A percentile compares a stretch with the other conserved stretches of the same genome.
Conservation (phyloP, 2,113 vertebrate species). For the Malurus elegans region DNA sequence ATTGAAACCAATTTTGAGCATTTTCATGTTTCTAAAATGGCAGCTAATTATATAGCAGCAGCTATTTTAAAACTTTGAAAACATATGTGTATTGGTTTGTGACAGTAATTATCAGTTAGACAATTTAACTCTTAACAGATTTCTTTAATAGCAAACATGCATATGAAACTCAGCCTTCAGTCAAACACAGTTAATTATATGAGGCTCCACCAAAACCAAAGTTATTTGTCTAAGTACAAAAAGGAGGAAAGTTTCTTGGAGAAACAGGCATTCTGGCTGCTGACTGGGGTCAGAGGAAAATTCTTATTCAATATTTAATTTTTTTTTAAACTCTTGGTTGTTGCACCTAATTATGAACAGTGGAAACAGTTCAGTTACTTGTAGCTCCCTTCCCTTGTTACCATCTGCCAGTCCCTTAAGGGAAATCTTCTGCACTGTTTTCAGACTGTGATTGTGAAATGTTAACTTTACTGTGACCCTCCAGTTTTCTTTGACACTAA, state of each 20-base stretch:
- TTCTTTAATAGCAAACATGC: background rate
- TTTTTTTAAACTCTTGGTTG: background rate
- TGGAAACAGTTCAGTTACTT: background rate
- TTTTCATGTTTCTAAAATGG: background rate
- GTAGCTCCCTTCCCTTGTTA: background rate
- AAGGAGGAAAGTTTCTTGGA: background rate
- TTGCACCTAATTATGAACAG: background rate
- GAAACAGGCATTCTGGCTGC: constrained; percentile 1
- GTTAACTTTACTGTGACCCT: constrained; percentile 20
- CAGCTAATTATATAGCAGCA: background rate
- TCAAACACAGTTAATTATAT: constrained; percentile 4
- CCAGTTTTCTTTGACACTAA: background rate
- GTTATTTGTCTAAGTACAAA: background rate
- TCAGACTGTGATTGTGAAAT: background rate
- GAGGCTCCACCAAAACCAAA: constrained; percentile 25
- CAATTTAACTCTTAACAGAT: constrained; percentile 7
- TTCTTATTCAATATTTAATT: background rate
- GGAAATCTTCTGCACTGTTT: constrained; percentile 3
- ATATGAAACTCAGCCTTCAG: background rate
- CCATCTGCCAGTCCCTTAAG: background rate
- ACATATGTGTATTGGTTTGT: background rate
- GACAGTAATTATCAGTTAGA: background rate
- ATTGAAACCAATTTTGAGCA: background rate
- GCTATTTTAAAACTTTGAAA: background rate
- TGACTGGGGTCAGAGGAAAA: background rate